Conservation (phyloP, 2,113 vertebrate species). For the Ramphastos sulfuratus region DNA sequence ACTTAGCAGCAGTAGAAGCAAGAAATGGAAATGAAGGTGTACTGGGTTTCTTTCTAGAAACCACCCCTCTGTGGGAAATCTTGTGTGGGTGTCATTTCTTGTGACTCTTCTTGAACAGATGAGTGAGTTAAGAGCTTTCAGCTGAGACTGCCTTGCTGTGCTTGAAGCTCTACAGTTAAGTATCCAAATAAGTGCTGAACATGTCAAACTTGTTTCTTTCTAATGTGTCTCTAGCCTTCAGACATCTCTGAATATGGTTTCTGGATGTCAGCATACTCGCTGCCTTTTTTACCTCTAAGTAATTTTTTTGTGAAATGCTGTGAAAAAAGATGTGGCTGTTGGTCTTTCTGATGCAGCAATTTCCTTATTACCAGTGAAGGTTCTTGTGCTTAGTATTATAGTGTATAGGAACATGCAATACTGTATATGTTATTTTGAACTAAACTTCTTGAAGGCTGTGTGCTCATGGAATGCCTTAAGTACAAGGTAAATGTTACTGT, state of each 20-base stretch:
- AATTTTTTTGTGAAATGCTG: neutral
- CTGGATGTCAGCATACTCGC: neutral
- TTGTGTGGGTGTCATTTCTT: constrained; percentile 8
- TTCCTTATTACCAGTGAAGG: neutral
- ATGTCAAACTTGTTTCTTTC: neutral
- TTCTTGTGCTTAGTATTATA: neutral
- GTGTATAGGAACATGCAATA: neutral
- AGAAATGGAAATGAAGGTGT: neutral
- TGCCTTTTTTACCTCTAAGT: neutral
- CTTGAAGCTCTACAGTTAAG: neutral
- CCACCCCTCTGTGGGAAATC: neutral
- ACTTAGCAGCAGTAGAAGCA: neutral
- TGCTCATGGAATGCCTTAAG: neutral
- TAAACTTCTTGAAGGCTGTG: neutral
- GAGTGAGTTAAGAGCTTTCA: neutral
- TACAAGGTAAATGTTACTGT: neutral
- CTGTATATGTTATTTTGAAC: neutral
- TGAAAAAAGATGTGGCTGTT: neutral
- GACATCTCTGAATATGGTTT: neutral
- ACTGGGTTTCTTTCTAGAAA: neutral
- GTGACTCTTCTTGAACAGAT: neutral
- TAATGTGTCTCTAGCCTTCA: neutral
- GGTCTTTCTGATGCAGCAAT: neutral
- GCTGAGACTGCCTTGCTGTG: neutral
- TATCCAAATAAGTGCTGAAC: neutral